These are phyloP conservation scores for Hirtodrosophila cameraria DNA, from an alignment of 2,888 invertebrate genomes.

Conservation along the genomic window DNA sequence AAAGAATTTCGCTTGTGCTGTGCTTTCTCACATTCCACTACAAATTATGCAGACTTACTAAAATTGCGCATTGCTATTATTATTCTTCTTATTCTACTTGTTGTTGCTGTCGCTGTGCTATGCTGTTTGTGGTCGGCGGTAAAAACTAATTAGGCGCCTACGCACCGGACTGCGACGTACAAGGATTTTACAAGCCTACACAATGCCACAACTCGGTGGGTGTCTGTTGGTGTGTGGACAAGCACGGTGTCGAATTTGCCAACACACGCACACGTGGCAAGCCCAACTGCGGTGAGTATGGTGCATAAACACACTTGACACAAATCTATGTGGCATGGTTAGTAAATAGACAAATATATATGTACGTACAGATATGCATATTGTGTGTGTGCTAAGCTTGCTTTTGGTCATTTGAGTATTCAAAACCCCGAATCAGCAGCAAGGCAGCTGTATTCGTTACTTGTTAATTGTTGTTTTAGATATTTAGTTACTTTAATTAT, in stretches of 20 bases:
- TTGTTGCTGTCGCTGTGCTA: conserved; percentile 19
- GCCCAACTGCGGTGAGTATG: conserved; percentile 90
- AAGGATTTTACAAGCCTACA: conserved; percentile 93
- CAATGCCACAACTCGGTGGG: conserved; percentile 95
- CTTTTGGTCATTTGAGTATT: background rate
- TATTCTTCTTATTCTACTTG: conserved; percentile 44
- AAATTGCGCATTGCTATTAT: conserved; percentile 60
- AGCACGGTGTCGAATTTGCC: conserved; percentile 94
- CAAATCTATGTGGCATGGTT: background rate
- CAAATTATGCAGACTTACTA: conserved; percentile 64
- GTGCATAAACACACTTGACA: conserved; percentile 7
- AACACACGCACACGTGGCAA: conserved; percentile 93
- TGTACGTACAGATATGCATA: background rate
- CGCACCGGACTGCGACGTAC: conserved; percentile 92
- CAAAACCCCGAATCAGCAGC: background rate
- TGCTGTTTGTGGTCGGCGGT: conserved; percentile 34
- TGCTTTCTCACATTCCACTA: conserved; percentile 52
- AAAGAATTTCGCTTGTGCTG: conserved; percentile 63
- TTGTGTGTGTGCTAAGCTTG: background rate
- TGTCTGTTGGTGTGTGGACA: conserved; percentile 97
- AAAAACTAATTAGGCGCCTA: conserved; percentile 87
- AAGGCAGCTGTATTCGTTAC: background rate
- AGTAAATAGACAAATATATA: background rate
- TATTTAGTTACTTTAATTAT: background rate
- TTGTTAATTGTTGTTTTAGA: background rate